phyloP scores from a whole-genome alignment of 2,888 invertebrate species.

The Notodonta dromedarius region DNA sequence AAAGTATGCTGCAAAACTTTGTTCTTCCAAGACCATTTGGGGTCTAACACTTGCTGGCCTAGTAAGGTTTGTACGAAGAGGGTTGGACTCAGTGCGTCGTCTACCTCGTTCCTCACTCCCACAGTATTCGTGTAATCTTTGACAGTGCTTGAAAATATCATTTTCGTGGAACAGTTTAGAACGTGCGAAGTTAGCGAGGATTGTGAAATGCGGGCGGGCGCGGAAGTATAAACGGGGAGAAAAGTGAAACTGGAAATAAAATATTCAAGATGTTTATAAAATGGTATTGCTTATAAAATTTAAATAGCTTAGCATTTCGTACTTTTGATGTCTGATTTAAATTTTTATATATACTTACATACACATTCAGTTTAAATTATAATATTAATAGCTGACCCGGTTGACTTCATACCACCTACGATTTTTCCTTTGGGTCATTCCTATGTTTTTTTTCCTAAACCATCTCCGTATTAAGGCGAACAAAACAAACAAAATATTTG shows the following conservation, averaged over 20 bases:
- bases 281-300: too few species aligned
- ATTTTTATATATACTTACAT: too few species aligned
- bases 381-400: too few species aligned
- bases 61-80: constrained; percentile 53
- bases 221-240: background rate
- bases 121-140: constrained; percentile 52
- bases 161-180: constrained; percentile 38
- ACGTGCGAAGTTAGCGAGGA: constrained; percentile 19
- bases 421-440: too few species aligned
- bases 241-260: background rate
- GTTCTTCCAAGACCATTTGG: constrained; percentile 59
- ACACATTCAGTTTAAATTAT: too few species aligned
- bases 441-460: too few species aligned
- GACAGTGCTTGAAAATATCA: constrained; percentile 40
- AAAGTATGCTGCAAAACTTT: constrained; percentile 45
- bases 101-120: constrained; percentile 53
- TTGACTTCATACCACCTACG: too few species aligned
- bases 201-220: constrained; percentile 10
- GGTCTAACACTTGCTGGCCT: constrained; percentile 63
- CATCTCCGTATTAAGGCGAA: too few species aligned
- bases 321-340: too few species aligned
- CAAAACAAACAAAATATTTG: too few species aligned
- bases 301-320: too few species aligned
- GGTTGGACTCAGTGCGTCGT: constrained; percentile 45
- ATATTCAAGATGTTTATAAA: background rate